phyloP scores from a whole-genome alignment of 2,888 invertebrate species.

The Ormyrus thymus region DNA sequence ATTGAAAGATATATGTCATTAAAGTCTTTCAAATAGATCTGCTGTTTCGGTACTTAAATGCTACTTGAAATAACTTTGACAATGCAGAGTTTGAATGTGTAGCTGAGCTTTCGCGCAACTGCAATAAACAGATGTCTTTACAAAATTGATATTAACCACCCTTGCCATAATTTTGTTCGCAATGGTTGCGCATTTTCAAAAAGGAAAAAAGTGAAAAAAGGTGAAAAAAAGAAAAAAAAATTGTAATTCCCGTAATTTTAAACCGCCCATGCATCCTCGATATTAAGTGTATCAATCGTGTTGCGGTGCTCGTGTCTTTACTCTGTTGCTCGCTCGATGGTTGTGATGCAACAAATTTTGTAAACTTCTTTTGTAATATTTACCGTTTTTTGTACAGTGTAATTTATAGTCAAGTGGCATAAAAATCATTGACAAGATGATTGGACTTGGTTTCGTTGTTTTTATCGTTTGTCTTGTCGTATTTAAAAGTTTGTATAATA shows the following conservation, averaged over 20 bases:
- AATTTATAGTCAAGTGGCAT: too few relatives aligned
- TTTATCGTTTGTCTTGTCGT: too few relatives aligned
- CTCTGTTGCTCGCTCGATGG: slow-evolving; percentile 27
- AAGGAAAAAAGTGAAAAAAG: background rate
- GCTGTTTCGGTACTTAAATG: slow-evolving; percentile 34
- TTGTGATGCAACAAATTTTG: background rate
- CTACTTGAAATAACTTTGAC: slow-evolving; percentile 14
- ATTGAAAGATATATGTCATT: slow-evolving; percentile 1
- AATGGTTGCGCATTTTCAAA: slow-evolving; percentile 27
- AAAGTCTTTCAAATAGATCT: slow-evolving; percentile 30
- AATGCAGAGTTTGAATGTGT: slow-evolving; percentile 13
- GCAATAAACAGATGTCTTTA: background rate
- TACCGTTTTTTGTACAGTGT: too few relatives aligned
- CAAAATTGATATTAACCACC: background rate
- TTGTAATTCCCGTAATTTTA: slow-evolving; percentile 7
- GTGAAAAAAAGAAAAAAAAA: slow-evolving; percentile 1
- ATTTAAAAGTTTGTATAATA: too few relatives aligned
- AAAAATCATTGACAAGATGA: too few relatives aligned
- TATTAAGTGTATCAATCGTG: slow-evolving; percentile 21
- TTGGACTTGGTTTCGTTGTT: too few relatives aligned
- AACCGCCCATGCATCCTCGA: slow-evolving; percentile 13
- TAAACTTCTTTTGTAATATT: too few relatives aligned
- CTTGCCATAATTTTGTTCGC: background rate
- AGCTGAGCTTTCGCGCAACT: background rate
- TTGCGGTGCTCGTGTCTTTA: slow-evolving; percentile 38